phyloP scores from a whole-genome alignment of 2,888 invertebrate species.

The Hydrotaea diabolus region DNA sequence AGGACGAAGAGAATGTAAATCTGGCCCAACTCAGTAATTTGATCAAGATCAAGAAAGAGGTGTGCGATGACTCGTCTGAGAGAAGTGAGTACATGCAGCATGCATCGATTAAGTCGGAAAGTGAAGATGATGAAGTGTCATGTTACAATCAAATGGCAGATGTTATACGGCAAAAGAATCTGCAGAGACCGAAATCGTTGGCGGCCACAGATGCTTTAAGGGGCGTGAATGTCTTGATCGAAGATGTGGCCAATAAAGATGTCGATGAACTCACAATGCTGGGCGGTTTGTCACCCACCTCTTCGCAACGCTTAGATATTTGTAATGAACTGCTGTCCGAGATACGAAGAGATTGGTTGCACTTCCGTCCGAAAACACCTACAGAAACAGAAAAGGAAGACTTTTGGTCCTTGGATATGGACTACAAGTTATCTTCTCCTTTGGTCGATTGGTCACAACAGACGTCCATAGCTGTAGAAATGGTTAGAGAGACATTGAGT shows the following conservation, averaged over 20 bases:
- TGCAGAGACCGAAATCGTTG: constrained; percentile 61
- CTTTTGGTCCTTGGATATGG: constrained; percentile 65
- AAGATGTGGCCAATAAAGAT: constrained; percentile 62
- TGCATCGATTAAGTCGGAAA: constrained; percentile 19
- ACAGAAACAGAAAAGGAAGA: constrained; percentile 74
- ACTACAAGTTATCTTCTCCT: constrained; percentile 67
- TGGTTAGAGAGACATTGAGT: constrained; percentile 73
- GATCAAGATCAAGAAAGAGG: constrained; percentile 76
- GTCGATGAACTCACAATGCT: constrained; percentile 68
- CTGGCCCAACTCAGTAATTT: constrained; percentile 79
- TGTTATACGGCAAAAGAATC: constrained; percentile 74
- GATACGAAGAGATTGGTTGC: constrained; percentile 79
- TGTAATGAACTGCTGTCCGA: constrained; percentile 79
- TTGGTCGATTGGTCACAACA: constrained; percentile 78
- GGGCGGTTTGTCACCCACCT: constrained; percentile 76
- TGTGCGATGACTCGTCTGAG: constrained; percentile 38
- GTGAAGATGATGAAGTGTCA: constrained; percentile 64
- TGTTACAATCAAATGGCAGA: constrained; percentile 75
- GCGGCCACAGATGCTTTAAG: constrained; percentile 32
- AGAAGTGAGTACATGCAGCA: constrained; percentile 8
- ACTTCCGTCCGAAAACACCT: constrained; percentile 80
- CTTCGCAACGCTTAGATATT: constrained; percentile 76
- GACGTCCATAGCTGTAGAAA: constrained; percentile 78
- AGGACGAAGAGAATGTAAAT: constrained; percentile 80
- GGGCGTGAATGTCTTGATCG: constrained; percentile 64